These are phyloP conservation scores for Leucoptera coffeella DNA, from an alignment of 2,888 invertebrate genomes.

Conservation along the genomic window DNA sequence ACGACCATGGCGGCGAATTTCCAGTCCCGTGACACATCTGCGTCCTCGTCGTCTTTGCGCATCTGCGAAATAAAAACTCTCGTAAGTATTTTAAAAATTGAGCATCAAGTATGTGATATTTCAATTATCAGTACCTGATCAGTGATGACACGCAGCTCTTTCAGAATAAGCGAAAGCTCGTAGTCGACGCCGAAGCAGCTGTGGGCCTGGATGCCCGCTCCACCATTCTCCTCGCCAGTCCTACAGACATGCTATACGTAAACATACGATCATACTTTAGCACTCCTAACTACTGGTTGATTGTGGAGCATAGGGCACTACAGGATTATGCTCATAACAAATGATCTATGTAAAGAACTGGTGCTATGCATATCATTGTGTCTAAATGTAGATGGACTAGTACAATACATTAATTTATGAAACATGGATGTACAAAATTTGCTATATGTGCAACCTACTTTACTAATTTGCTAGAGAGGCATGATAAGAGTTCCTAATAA, in stretches of 20 bases:
- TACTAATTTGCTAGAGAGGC: no score
- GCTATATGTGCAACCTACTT: no score
- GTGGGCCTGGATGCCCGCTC: constrained; percentile 73
- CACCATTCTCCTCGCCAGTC: constrained; percentile 55
- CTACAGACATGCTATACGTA: constrained; percentile 33
- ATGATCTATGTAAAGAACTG: not conserved
- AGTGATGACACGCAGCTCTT: constrained; percentile 90
- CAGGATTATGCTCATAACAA: constrained; percentile 28
- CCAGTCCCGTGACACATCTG: constrained; percentile 96
- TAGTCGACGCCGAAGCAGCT: constrained; percentile 88
- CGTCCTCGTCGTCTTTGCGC: constrained; percentile 90
- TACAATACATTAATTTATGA: no score
- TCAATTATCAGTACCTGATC: constrained; percentile 58
- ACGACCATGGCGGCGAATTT: constrained; percentile 99
- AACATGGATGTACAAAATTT: no score
- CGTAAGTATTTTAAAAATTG: not conserved
- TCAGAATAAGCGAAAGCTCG: constrained; percentile 90
- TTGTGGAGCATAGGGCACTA: constrained; percentile 43
- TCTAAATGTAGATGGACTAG: no score
- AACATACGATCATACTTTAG: constrained; percentile 25
- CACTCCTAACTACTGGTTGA: constrained; percentile 38
- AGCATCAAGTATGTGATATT: not conserved
- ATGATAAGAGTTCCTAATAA: no score
- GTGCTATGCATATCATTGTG: no score
- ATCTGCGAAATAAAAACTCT: constrained; percentile 51